Base-by-base conservation (phyloP, 2,797 vertebrate species). In the Eurystomus glaucurus region DNA sequence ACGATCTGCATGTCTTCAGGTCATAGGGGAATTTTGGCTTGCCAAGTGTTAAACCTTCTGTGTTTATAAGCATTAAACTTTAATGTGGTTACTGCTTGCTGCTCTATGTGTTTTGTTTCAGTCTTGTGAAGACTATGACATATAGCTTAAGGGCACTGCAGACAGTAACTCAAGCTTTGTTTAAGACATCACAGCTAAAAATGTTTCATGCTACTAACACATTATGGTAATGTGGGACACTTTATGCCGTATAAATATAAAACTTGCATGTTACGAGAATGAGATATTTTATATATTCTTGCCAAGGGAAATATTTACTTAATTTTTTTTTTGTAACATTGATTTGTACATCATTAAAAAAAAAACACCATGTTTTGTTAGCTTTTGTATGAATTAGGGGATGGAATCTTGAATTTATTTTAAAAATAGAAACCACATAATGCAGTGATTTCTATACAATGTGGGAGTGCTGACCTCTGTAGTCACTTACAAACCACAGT, bases 41-140 rank as follows among this genome's bases (percentile, higher is more conserved):
- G 71, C 88, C 75, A 89, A 96, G 90, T 95, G 94, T 93, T 94
- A 97, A 97, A 97, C 65, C 94, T 90, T 84, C 88, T 88, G 51
- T 91, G 89, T 97, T 96, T 88, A 48, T 85, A 94, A 88, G 94
- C 11, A 15, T 94, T 95, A 95, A 91, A 93, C 95, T 86, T 92
- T 91, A 90, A 94, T 91, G 89, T 96, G 93, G 94, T 88, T 91
- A 75, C 86, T 89, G 65, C 88, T 94, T 0, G 1, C 79, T 69
- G 55, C 50, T 83, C 60, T 87, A 6, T 64, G 71, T 83, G 55
- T 84, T 94, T 86, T 84, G 75, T 92, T 93, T 75, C 82, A 70
- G 6, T 81, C 54, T 88, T 81, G 51, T 81, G 93, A 94, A 95
- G 85, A 77, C 60, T 71, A 37, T 46, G 92, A 94, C 78, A 85